Conservation (phyloP, 2,113 vertebrate species). For the Vimba vimba region DNA sequence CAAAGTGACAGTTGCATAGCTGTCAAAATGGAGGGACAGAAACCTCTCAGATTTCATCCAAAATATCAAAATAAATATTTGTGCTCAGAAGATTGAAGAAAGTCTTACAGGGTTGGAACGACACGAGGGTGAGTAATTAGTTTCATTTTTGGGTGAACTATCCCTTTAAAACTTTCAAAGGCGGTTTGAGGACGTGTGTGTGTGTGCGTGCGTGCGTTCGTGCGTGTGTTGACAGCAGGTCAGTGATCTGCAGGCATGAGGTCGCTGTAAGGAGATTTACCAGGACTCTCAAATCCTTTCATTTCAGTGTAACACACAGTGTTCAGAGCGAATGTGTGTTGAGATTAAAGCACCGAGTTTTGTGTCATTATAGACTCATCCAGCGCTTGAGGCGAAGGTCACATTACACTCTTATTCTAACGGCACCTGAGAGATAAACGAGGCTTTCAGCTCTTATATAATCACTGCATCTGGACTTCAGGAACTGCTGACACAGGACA, state of each 20-base stretch:
- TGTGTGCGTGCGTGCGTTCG: neutral
- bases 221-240: neutral
- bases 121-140: no score
- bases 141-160: no score
- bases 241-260: neutral
- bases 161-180: no score
- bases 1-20: no score
- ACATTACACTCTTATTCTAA: neutral
- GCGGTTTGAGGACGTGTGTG: neutral
- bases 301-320: neutral
- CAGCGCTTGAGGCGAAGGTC: neutral
- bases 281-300: constrained; percentile 6
- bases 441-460: neutral
- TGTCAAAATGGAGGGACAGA: no score
- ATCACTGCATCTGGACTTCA: constrained; percentile 10
- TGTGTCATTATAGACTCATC: neutral
- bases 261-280: neutral
- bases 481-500: neutral
- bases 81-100: no score
- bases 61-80: no score
- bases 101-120: no score
- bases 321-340: neutral
- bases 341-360: neutral
- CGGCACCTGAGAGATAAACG: constrained; percentile 7
- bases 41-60: no score